Percentiles rank a stretch among this genome's conserved stretches.
phyloP scores from a whole-genome alignment of 2,797 vertebrate genomes.

The Malurus splendens region DNA sequence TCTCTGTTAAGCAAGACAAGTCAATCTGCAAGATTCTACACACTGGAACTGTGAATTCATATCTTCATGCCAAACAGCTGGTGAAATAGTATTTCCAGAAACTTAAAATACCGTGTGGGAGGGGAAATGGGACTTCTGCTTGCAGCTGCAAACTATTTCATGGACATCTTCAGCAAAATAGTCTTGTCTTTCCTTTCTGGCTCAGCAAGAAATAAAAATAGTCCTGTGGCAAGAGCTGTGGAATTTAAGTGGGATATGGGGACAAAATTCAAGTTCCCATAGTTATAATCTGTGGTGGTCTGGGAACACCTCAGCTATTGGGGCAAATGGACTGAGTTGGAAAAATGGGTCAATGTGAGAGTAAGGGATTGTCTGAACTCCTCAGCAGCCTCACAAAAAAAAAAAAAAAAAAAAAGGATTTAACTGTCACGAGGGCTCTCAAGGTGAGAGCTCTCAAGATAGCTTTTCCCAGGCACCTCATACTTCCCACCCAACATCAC shows the following conservation, averaged over 20 bases:
- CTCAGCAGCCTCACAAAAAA: not conserved
- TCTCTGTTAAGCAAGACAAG: not conserved
- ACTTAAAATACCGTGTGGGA: not conserved
- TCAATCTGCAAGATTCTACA: constrained; percentile 23
- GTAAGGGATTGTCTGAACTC: not conserved
- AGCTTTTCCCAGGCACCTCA: not conserved
- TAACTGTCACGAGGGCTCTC: not conserved
- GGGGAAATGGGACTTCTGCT: constrained; percentile 12
- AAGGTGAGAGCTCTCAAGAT: not conserved
- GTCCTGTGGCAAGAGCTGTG: not conserved
- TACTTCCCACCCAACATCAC: not conserved
- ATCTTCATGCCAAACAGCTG: constrained; percentile 42
- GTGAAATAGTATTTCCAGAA: constrained; percentile 43
- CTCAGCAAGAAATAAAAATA: constrained; percentile 43
- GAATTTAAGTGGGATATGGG: not conserved
- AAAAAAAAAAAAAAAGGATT: not conserved
- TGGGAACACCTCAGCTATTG: not conserved
- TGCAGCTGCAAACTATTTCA: constrained; percentile 52
- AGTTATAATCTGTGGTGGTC: not conserved
- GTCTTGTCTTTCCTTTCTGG: constrained; percentile 25
- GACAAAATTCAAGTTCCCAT: not conserved
- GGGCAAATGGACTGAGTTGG: not conserved
- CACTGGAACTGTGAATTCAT: not conserved
- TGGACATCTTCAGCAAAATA: constrained; percentile 15
- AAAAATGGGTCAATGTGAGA: not conserved